Base-by-base conservation (phyloP, 1,140 invertebrate genomes). In the Aphidius gifuensis region DNA sequence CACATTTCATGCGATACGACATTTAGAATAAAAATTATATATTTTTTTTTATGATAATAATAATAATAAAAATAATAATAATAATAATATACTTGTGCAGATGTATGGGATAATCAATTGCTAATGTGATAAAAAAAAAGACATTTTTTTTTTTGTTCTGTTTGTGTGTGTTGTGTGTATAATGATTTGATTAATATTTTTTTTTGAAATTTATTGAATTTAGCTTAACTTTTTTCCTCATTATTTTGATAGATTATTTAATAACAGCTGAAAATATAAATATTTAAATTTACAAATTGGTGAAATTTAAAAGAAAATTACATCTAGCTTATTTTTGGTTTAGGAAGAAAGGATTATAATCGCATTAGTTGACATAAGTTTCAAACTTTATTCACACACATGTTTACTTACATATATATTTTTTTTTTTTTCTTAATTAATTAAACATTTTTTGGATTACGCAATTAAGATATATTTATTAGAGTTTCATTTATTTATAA, bases 301-400 rank as follows among this genome's bases (percentile, higher is more conserved):
- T 11, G 43, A 44, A 8, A 44, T 44, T 45, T 44, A 32, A 32
- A 32, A 32, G 4, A 32, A 32, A 32, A 32, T 32, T 4, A 32
- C 23, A 32, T 32, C 1, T 32, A 23, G 23, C 9, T 58, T 58
- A 8, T 44, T 6, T 51, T 23, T 47, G 40, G 42, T 32, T 60
- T 58, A 57, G 66, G 67, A 60, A 72, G 16, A 43, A 42, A 75
- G 75, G 66, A 70, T 73, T 71, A 69, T 66, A 68, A 62, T 65
- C 70, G 45, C 54, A 9, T 53, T 58, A 21, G 44, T 74, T 72
- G 71, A 76, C 70, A 75, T 78, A 23, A 32, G 40, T 79, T 78
- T 74, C 66, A 74, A 80, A 79, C 76, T 81, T 81, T 81, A 81
- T 81, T 81, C 79, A 80, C 78, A 81, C 79, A 81, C 75, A 79